phyloP scores from a whole-genome alignment of 2,113 vertebrate species.

The Neogale vison region DNA sequence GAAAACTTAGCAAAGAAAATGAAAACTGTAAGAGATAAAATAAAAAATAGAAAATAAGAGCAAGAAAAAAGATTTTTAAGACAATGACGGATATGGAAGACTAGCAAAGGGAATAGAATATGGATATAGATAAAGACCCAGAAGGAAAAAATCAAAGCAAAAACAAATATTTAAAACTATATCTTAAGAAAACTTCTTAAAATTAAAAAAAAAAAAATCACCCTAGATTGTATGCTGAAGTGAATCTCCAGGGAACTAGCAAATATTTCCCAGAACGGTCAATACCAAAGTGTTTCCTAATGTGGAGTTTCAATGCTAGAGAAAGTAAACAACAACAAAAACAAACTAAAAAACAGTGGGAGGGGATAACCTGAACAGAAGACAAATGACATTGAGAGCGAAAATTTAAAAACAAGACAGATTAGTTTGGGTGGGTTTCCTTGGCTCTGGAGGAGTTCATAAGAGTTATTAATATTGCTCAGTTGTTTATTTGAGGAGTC shows the following conservation, averaged over 20 bases:
- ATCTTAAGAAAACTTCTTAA: not conserved
- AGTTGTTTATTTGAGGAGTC: not conserved
- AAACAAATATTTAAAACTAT: not conserved
- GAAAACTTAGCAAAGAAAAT: not conserved
- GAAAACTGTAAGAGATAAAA: not conserved
- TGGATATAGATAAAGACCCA: not conserved
- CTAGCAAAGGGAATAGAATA: not conserved
- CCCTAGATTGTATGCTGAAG: not conserved
- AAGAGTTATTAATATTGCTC: not conserved
- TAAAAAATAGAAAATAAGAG: not conserved
- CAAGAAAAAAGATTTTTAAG: not conserved
- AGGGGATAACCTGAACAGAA: not conserved
- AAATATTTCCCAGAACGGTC: not conserved
- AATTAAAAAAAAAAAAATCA: not conserved
- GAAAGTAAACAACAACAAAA: not conserved
- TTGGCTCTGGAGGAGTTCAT: not conserved
- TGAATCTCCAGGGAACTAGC: not conserved
- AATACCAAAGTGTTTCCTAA: not conserved
- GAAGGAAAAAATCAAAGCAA: not conserved
- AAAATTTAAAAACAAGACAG: slow-evolving; percentile 27
- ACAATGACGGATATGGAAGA: not conserved
- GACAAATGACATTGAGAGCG: not conserved
- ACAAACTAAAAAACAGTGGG: not conserved
- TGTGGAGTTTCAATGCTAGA: not conserved
- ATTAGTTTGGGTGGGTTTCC: not conserved